Evolutionary conservation across 37 sponge, comb jelly and placozoan genomes (phyloP), one percentile per base, ranked within the genome.

Genomic region (Chondrosia reniformis): DNA sequence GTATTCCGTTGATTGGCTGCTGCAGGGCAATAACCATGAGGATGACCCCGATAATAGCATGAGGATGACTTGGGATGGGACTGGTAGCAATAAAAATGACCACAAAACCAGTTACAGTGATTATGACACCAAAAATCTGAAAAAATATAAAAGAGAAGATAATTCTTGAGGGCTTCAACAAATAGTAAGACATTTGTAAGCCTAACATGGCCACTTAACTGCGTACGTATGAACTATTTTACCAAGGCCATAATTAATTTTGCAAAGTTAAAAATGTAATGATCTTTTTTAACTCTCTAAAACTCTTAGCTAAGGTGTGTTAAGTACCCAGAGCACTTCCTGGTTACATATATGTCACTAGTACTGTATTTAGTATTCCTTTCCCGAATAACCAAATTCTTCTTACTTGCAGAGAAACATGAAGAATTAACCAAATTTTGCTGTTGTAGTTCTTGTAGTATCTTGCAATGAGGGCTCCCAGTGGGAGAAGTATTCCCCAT

Each of bases 11-110:
- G 55, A 91, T 76, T 63, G 76, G 85, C 82, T 91, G 92, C 61
- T 84, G 87, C 19, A 84, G 24, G 22, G 85, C 58, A 12, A 86
- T 27, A 8, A 63, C 57, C 32, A 74, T 84, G 40, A 87, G 84
- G 6, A 91, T 38, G 55, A 86, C 80, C 45, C 92, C 92, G 27
- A 91, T 73, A 24, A 87, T 81, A 75, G 84, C 92, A 59, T 91
- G 92, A 34, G 88, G 79, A 54, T 86, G 83, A 42, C 44, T 52
- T 0, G 92, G 87, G 41, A 71, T 34, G 55, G 38, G 39, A 15
- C 59, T 38, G 36, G 84, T 88, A n/a, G 80, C 79, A 41, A 84
- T 79, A 42, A 84, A 87, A 21, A 83, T 82, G 30, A 91, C 6
- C n/a, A 91, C 79, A 46, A 91, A 84, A 1, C 85, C 92, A 45